phyloP scores from a whole-genome alignment of 2,888 invertebrate species.

The Meiosimyza platycephala region DNA sequence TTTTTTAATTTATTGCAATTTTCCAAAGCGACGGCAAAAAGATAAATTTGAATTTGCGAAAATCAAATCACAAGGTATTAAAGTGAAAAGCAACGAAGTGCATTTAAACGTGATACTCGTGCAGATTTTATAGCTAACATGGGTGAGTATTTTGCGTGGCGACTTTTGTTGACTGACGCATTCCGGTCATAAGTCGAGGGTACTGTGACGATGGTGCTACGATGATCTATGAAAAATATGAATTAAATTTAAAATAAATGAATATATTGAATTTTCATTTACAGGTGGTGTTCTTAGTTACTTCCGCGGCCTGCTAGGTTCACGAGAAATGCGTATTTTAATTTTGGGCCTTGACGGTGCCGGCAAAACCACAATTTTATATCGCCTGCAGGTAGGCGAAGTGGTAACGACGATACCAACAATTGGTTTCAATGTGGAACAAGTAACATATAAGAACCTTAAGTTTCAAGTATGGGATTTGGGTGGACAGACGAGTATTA shows the following conservation, averaged over 20 bases:
- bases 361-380: slow-evolving; percentile 98
- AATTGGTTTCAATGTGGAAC: slow-evolving; percentile 99
- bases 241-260: too few species aligned
- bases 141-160: slow-evolving; percentile 32
- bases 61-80: neutral
- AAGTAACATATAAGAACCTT: slow-evolving; percentile 98
- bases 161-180: neutral
- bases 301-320: slow-evolving; percentile 94
- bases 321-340: slow-evolving; percentile 97
- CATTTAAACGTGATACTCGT: slow-evolving; percentile 22
- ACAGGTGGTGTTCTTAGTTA: slow-evolving; percentile 95
- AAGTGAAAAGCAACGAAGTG: slow-evolving; percentile 6
- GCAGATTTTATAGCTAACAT: slow-evolving; percentile 25
- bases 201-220: too few species aligned
- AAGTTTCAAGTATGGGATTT: slow-evolving; percentile 99
- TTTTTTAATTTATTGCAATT: slow-evolving; percentile 18
- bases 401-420: slow-evolving; percentile 99
- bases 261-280: slow-evolving; percentile 51
- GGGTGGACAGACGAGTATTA: slow-evolving; percentile 98
- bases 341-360: slow-evolving; percentile 98
- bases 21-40: neutral
- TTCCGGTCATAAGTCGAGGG: neutral
- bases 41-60: neutral
- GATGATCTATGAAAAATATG: too few species aligned
- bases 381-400: slow-evolving; percentile 97